Conservation (phyloP, 2,113 vertebrate genomes). For the Andinoacara biseriatus region DNA sequence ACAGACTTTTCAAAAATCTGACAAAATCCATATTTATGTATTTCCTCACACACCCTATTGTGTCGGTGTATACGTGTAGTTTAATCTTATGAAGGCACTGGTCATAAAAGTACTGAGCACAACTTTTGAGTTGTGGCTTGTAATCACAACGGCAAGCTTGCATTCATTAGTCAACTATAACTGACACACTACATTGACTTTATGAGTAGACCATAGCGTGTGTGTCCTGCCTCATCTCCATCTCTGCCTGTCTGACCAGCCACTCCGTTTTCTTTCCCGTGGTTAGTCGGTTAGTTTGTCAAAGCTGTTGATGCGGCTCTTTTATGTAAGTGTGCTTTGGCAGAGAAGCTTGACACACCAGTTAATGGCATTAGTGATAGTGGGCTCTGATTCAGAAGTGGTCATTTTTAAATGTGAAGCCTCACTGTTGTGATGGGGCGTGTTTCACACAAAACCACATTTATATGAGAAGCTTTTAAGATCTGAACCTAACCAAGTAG, state of each 20-base stretch:
- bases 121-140: background rate
- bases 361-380: background rate
- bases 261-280: background rate
- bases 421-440: background rate
- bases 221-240: background rate
- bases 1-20: too few species aligned
- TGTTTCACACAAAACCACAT: background rate
- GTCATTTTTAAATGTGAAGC: background rate
- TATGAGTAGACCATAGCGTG: background rate
- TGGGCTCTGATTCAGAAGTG: background rate
- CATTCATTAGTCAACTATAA: background rate
- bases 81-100: too few species aligned
- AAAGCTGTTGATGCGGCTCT: background rate
- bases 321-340: background rate
- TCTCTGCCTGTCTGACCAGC: background rate
- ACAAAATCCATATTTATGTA: too few species aligned
- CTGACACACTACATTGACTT: slow-evolving; percentile 3
- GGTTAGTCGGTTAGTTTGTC: background rate
- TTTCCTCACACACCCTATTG: too few species aligned
- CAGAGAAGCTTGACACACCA: background rate
- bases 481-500: background rate
- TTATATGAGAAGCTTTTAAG: background rate
- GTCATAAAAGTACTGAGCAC: too few species aligned
- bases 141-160: background rate
- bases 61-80: too few species aligned